Evolutionary conservation across 2,113 vertebrate genomes (phyloP).

Genomic region (Pleuronectes platessa): DNA sequence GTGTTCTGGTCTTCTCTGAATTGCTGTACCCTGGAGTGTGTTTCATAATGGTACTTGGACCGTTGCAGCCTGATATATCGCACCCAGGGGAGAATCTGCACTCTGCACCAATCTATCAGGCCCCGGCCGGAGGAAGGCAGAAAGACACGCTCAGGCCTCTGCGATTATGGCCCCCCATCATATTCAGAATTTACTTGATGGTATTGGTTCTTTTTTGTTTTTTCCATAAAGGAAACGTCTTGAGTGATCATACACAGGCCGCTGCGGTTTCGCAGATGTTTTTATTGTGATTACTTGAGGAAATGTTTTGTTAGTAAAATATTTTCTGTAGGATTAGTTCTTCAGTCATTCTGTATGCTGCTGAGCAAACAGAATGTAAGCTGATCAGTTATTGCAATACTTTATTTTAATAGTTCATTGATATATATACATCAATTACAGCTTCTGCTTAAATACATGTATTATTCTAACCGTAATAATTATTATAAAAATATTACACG

Average conservation of each 20-base stretch:
- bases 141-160: slow-evolving; percentile 67
- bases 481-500: slow-evolving; percentile 53
- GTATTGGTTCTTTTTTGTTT: slow-evolving; percentile 6
- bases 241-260: slow-evolving; percentile 69
- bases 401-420: slow-evolving; percentile 46
- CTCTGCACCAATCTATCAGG: slow-evolving; percentile 79
- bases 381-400: slow-evolving; percentile 42
- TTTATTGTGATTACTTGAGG: slow-evolving; percentile 80
- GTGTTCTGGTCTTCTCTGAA: slow-evolving; percentile 76
- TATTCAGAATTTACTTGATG: slow-evolving; percentile 69
- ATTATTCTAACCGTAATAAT: slow-evolving; percentile 53
- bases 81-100: slow-evolving; percentile 75
- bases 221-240: slow-evolving; percentile 52
- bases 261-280: slow-evolving; percentile 70
- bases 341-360: slow-evolving; percentile 33
- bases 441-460: slow-evolving; percentile 54
- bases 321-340: slow-evolving; percentile 54
- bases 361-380: slow-evolving; percentile 50
- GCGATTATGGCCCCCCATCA: slow-evolving; percentile 60
- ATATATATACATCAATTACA: slow-evolving; percentile 37
- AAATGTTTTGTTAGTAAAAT: slow-evolving; percentile 79
- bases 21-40: slow-evolving; percentile 75
- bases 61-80: slow-evolving; percentile 74
- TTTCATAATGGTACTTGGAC: slow-evolving; percentile 75
- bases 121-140: slow-evolving; percentile 66